Evolutionary conservation across 1,140 invertebrate genomes (phyloP), one percentile per base, ranked within the genome.

Genomic region (Bombus haemorrhoidalis): DNA sequence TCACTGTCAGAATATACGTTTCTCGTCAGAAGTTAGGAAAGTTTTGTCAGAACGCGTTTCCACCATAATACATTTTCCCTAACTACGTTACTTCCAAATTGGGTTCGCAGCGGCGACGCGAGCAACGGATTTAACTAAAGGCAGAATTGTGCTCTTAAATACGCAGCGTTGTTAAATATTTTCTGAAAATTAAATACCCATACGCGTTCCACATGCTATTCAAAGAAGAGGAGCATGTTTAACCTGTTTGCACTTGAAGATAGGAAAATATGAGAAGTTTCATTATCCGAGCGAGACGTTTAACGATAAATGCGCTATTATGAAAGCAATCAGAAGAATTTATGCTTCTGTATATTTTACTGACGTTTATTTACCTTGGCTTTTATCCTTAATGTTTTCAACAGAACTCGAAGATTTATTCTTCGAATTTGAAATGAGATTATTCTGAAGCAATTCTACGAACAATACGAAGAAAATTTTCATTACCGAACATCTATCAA

Each of bases 11-110:
- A 22, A 25, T 62, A 41, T 25, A 62, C 57, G 76, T 32, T 81
- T 43, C n/a, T 53, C 53, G 53, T 41, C 69, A 13, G 53, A 81
- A 81, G 79, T 81, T 81, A 43, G 34, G 43, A 39, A 57, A 81
- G 34, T 81, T 81, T 81, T 41, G 68, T 72, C 47, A 41, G 34
- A 25, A n/a, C 34, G 34, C 28, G 34, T 57, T 72, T 8, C 66
- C 28, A 28, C 25, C 22, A 37, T 41, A 59, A 81, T 81, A 57
- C 28, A 81, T 72, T 81, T 39, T 37, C 79, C 15, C 47, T 72
- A 72, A 72, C 66, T 39, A 15, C 47, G 37, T 59, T 41, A 39
- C 79, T 32, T 72, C 79, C 32, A 59, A 59, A 72, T 81, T 81
- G 34, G 43, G 13, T 68, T 68, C 22, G 12, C 5, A 25, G 41